phyloP scores from a whole-genome alignment of 2,797 vertebrate species.

The Iguana delicatissima region DNA sequence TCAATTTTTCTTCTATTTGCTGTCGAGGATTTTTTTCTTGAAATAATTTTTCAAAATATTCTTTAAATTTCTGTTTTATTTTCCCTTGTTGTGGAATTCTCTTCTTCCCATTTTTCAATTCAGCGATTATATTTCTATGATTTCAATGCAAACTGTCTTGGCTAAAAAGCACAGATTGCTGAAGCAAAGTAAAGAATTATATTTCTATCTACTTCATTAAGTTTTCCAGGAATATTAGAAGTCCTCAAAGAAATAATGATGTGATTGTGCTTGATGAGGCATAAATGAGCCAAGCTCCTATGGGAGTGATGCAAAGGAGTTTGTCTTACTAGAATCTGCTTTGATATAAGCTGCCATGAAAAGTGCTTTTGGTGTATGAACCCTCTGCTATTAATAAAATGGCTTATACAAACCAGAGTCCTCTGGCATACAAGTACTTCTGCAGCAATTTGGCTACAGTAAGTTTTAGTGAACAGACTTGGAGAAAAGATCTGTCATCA shows the following conservation, averaged over 20 bases:
- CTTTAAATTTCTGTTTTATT: no score
- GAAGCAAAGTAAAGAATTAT: neutral
- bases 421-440: neutral
- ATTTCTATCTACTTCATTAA: neutral
- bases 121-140: neutral
- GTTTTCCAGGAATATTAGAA: constrained; percentile 35
- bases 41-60: no score
- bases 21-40: no score
- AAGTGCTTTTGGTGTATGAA: neutral
- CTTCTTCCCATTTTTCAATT: no score
- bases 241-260: neutral
- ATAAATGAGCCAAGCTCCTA: neutral
- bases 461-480: neutral
- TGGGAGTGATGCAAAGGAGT: neutral
- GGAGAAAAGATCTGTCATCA: neutral
- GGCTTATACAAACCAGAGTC: neutral
- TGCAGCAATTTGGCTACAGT: neutral
- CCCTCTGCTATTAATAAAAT: neutral
- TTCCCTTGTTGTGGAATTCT: no score
- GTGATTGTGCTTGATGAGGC: neutral
- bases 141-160: neutral
- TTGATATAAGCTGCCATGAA: neutral
- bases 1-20: no score
- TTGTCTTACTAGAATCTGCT: neutral
- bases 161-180: neutral